Evolutionary conservation across 2,888 invertebrate species (phyloP), one percentile per base, ranked within the genome.

Genomic region (Drosophila robusta): DNA sequence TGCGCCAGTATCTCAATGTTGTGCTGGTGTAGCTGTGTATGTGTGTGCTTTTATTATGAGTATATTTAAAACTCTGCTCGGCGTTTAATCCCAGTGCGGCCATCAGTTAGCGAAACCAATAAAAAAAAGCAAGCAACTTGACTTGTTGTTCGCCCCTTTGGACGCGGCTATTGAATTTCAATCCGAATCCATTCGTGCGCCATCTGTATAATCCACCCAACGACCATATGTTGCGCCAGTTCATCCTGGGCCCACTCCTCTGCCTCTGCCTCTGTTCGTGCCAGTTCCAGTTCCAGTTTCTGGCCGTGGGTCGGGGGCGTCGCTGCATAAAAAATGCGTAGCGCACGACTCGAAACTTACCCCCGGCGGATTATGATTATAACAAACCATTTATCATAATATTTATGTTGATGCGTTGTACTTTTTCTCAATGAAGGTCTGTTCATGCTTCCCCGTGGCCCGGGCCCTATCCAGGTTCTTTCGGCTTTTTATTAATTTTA

Each of bases 311-410:
- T 64, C 29, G 66, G 64, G 78, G 69, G 67, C 67, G 62, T 63
- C 56, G 54, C 62, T 57, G 74, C 55, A 87, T 85, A 79, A 74
- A 78, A 78, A 78, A 83, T 80, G 74, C 81, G 72, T 83, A 72
- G 76, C 82, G 86, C 80, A 80, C 86, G 80, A 76, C 82, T 78
- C 70, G 64, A 87, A 90, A 91, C 90, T 90, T 90, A 91, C 90
- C 90, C 90, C 91, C 79, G 89, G 90, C 82, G 84, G 91, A 85
- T 90, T 90, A 90, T 86, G 90, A 90, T 90, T 86, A 89, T 85
- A 89, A 81, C 90, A 87, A 89, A 88, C 90, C 91, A 90, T 90
- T 90, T 90, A 90, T 90, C 91, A 90, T 90, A 90, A 90, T 90
- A 90, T 91, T 90, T 90, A 91, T 90, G 90, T 90, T 91, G 90